Percentiles rank a stretch among this genome's conserved stretches.
phyloP scores from a whole-genome alignment of 2,113 vertebrate species.

The Kobus ellipsiprymnus region DNA sequence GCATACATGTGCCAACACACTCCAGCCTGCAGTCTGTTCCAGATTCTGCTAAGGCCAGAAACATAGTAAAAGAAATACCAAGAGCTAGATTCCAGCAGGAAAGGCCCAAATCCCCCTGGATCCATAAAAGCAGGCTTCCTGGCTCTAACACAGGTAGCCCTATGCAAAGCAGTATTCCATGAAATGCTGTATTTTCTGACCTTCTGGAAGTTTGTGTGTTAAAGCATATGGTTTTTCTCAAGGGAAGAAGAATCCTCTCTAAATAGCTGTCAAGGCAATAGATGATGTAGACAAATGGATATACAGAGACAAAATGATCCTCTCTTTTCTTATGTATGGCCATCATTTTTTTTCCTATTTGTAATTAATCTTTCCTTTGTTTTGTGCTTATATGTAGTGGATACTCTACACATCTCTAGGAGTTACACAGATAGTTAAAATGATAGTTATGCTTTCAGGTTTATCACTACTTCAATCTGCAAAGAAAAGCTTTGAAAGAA shows the following conservation, averaged over 20 bases:
- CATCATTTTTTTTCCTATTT: neutral
- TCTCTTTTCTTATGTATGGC: neutral
- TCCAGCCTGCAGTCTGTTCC: slow-evolving; percentile 44
- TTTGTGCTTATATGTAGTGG: neutral
- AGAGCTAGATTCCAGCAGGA: slow-evolving; percentile 37
- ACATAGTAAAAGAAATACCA: slow-evolving; percentile 36
- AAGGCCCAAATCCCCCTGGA: slow-evolving; percentile 24
- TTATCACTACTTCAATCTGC: neutral
- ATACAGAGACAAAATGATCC: neutral
- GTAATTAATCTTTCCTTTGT: neutral
- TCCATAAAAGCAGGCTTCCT: slow-evolving; percentile 40
- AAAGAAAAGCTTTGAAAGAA: neutral
- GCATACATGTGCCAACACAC: slow-evolving; percentile 28
- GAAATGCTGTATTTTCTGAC: slow-evolving; percentile 19
- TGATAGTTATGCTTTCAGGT: neutral
- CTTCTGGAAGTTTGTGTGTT: slow-evolving; percentile 29
- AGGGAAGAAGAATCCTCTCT: neutral
- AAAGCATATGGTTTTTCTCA: slow-evolving; percentile 46
- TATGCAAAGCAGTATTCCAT: neutral
- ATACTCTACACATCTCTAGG: neutral
- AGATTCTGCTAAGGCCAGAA: slow-evolving; percentile 56
- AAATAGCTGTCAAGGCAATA: neutral
- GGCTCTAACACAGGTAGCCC: slow-evolving; percentile 26
- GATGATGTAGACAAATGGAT: neutral
- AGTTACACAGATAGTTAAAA: neutral